These are phyloP conservation scores for Anoplius nigerrimus DNA, from an alignment of 2,888 invertebrate species.

Conservation along the genomic window DNA sequence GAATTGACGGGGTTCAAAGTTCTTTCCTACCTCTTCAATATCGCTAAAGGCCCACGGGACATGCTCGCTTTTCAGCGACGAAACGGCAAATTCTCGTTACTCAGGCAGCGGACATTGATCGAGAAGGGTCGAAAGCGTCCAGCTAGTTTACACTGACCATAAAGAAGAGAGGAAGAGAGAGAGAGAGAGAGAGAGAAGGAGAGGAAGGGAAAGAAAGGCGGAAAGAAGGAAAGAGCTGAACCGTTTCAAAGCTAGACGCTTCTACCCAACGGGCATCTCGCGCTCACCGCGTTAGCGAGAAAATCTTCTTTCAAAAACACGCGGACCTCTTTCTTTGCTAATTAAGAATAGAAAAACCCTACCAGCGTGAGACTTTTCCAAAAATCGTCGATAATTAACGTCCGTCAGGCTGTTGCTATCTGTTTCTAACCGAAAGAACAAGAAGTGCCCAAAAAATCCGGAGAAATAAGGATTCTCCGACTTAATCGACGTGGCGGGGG, in stretches of 20 bases:
- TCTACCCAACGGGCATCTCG: too few species aligned
- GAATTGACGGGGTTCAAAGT: too few species aligned
- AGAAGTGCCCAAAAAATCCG: too few species aligned
- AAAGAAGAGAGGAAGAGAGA: background rate
- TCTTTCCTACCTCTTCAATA: too few species aligned
- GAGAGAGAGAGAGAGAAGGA: background rate
- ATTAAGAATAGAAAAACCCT: too few species aligned
- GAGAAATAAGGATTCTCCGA: background rate
- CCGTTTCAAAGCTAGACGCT: background rate
- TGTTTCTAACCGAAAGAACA: background rate
- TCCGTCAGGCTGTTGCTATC: background rate
- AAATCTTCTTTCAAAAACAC: too few species aligned
- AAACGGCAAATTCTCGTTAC: too few species aligned
- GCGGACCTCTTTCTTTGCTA: too few species aligned
- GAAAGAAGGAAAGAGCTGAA: background rate
- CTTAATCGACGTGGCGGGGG: background rate
- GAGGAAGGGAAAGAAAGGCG: background rate
- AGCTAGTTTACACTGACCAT: background rate
- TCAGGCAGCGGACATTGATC: constrained; percentile 1
- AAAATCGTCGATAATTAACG: background rate
- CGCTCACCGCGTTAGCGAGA: too few species aligned
- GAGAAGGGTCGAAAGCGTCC: background rate
- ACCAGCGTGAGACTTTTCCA: background rate
- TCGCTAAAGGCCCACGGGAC: too few species aligned
- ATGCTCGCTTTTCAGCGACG: too few species aligned